These are phyloP conservation scores for Alces alces DNA, from an alignment of 2,113 vertebrate species.

Conservation along the genomic window DNA sequence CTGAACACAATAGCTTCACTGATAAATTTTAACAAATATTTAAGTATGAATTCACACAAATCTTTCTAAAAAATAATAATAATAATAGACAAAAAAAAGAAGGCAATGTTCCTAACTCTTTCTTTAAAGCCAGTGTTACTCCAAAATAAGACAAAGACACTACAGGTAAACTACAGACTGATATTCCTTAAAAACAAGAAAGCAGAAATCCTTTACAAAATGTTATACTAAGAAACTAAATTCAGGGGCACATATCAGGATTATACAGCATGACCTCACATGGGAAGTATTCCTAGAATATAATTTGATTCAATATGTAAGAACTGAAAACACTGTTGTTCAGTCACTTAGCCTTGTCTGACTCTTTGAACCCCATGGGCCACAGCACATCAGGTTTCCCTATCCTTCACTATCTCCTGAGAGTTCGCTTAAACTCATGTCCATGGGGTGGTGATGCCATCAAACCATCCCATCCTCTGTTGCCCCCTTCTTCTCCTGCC, in stretches of 20 bases:
- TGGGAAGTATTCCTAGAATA: background rate
- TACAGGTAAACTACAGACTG: background rate
- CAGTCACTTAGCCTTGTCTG: background rate
- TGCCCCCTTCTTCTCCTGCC: background rate
- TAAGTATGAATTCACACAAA: background rate
- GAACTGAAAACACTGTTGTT: background rate
- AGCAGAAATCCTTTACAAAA: background rate
- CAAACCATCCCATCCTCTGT: background rate
- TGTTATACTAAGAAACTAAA: background rate
- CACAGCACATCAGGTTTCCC: background rate
- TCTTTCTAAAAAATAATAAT: background rate
- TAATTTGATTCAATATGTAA: background rate
- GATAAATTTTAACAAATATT: background rate
- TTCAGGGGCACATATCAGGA: background rate
- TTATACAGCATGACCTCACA: background rate
- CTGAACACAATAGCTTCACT: background rate
- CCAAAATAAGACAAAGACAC: background rate
- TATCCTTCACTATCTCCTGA: background rate
- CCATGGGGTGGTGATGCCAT: background rate
- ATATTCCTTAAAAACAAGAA: background rate
- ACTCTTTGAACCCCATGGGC: background rate
- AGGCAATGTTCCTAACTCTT: background rate
- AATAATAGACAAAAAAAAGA: background rate
- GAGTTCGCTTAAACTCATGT: background rate
- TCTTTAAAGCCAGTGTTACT: background rate